Evolutionary conservation across 2,797 vertebrate genomes (phyloP).

Genomic region (Hippocampus kuda): DNA sequence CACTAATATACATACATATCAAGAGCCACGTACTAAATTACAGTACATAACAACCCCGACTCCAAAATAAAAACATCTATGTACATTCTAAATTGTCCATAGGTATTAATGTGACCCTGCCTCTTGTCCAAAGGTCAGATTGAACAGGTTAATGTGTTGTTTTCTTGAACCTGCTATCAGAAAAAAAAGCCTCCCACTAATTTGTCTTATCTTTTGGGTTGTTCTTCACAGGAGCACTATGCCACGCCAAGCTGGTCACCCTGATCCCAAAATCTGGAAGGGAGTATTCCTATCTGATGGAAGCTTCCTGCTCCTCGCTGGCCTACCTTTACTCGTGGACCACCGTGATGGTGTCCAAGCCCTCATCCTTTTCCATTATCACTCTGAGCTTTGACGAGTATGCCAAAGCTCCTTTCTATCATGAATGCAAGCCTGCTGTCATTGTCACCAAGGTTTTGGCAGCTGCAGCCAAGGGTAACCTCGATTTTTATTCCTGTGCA

Average conservation of each 20-base stretch:
- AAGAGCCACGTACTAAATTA: too few relatives aligned
- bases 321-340: constrained; percentile 89
- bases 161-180: neutral
- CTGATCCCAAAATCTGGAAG: constrained; percentile 90
- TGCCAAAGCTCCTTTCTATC: constrained; percentile 75
- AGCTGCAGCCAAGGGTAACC: constrained; percentile 70
- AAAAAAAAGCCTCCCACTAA: neutral
- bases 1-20: too few relatives aligned
- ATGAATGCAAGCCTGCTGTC: constrained; percentile 71
- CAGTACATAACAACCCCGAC: too few relatives aligned
- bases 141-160: neutral
- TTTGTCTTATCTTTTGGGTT: constrained; percentile 3
- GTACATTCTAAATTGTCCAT: too few relatives aligned
- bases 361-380: constrained; percentile 86
- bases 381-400: constrained; percentile 88
- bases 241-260: constrained; percentile 78
- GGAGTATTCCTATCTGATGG: constrained; percentile 84
- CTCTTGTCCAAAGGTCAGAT: neutral
- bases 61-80: too few relatives aligned
- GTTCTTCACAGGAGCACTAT: constrained; percentile 72
- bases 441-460: constrained; percentile 77
- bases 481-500: too few relatives aligned
- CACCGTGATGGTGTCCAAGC: constrained; percentile 79
- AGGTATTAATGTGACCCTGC: neutral
- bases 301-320: constrained; percentile 69